phyloP scores from a whole-genome alignment of 2,113 vertebrate species.

The Abramis brama region DNA sequence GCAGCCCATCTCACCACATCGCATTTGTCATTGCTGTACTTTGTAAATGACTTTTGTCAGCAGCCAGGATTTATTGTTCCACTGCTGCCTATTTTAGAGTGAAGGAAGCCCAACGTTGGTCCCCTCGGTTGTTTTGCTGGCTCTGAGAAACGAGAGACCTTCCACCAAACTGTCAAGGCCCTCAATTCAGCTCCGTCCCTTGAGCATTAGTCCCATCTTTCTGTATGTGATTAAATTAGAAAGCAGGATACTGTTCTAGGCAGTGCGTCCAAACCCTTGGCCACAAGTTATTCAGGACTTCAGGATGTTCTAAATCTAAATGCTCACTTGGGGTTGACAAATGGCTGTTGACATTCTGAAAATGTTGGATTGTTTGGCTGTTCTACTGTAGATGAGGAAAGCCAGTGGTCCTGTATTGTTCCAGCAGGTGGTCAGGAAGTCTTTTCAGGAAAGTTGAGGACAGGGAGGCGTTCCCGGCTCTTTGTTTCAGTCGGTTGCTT shows the following conservation, averaged over 20 bases:
- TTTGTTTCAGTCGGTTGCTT: conserved; percentile 62
- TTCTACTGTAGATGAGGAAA: conserved; percentile 64
- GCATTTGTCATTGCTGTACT: neutral
- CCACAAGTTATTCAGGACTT: neutral
- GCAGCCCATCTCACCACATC: neutral
- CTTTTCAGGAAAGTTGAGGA: conserved; percentile 71
- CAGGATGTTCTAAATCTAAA: conserved; percentile 20
- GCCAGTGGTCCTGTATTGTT: conserved; percentile 72
- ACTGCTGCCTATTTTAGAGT: neutral
- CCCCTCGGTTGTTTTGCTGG: neutral
- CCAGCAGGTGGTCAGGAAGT: conserved; percentile 75
- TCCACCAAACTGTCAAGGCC: conserved; percentile 20
- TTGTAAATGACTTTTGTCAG: conserved; percentile 4
- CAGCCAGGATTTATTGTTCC: conserved; percentile 8
- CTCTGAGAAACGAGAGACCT: conserved; percentile 28
- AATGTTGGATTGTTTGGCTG: conserved; percentile 58
- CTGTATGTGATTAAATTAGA: conserved; percentile 22
- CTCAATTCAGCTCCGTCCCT: neutral
- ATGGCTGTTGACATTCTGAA: conserved; percentile 66
- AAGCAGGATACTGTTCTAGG: conserved; percentile 33
- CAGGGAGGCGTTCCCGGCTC: conserved; percentile 59
- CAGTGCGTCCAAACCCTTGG: neutral
- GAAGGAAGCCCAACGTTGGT: neutral
- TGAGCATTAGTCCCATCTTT: conserved; percentile 8
- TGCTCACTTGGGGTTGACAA: conserved; percentile 55